phyloP scores from a whole-genome alignment of 2,113 vertebrate genomes.

The Rhea pennata region DNA sequence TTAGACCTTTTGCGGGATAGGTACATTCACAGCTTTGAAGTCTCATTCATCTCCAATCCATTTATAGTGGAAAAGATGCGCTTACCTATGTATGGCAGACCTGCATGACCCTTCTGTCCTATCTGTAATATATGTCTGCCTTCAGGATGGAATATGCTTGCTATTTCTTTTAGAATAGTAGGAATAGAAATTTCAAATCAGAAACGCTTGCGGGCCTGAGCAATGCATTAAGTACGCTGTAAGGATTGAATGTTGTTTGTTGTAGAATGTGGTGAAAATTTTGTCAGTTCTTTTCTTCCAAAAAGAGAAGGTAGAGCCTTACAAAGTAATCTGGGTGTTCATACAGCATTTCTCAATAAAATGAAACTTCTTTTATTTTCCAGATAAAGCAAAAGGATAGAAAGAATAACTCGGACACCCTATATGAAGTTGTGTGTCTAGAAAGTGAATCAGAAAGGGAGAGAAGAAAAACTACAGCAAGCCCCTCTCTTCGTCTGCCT shows the following conservation, averaged over 20 bases:
- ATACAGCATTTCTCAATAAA: neutral
- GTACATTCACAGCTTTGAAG: neutral
- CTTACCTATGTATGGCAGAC: neutral
- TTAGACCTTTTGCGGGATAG: neutral
- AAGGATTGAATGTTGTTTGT: neutral
- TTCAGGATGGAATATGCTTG: neutral
- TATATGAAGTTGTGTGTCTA: conserved; percentile 95
- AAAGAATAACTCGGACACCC: conserved; percentile 90
- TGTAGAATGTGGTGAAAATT: neutral
- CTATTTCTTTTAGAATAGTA: neutral
- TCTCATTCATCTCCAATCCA: neutral
- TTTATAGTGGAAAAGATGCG: neutral
- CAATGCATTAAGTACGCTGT: neutral
- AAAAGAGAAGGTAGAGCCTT: neutral
- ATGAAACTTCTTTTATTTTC: neutral
- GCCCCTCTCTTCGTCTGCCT: conserved; percentile 84
- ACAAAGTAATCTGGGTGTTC: neutral
- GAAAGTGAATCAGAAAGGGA: conserved; percentile 95
- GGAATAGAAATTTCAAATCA: neutral
- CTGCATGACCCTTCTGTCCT: accelerated
- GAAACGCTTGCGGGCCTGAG: neutral
- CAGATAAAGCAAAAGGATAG: conserved; percentile 94
- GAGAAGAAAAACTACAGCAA: conserved; percentile 92
- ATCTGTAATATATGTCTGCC: accelerated
- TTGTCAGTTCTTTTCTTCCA: neutral